Percentiles rank a stretch among this genome's conserved stretches.
Evolutionary conservation across 23 tunicate species (phyloP).

Genomic region (Halocynthia aurantium): DNA sequence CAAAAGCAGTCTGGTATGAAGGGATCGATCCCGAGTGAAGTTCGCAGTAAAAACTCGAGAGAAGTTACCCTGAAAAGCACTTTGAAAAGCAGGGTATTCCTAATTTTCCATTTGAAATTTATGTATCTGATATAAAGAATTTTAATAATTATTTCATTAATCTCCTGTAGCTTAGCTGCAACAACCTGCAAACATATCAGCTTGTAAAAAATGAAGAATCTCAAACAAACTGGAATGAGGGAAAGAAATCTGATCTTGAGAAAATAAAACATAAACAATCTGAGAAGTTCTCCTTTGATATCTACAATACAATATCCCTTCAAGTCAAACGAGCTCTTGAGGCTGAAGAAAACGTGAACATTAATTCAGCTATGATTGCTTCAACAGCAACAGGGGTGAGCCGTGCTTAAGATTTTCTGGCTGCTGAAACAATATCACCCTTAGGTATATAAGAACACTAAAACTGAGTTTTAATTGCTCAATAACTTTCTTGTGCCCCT

Average conservation of each 20-base stretch:
- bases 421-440: too few relatives aligned
- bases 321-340: constrained; percentile 1
- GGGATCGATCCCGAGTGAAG: neutral
- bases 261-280: neutral
- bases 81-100: neutral
- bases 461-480: neutral
- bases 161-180: constrained; percentile 2
- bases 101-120: neutral
- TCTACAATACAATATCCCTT: neutral
- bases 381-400: too few relatives aligned
- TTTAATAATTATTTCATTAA: too few relatives aligned
- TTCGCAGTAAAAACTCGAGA: neutral
- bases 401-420: too few relatives aligned
- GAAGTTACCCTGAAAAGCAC: neutral
- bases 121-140: too few relatives aligned
- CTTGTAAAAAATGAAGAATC: neutral
- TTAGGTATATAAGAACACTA: too few relatives aligned
- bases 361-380: too few relatives aligned
- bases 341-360: too few relatives aligned
- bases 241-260: too few relatives aligned
- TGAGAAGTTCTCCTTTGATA: constrained; percentile 14
- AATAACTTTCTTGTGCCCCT: too few relatives aligned
- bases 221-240: too few relatives aligned
- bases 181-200: constrained; percentile 3
- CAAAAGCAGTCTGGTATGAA: neutral